A percentile compares a stretch with the other conserved stretches of the same genome.
phyloP scores from a whole-genome alignment of 2,113 vertebrate species.

The Xenus cinereus region DNA sequence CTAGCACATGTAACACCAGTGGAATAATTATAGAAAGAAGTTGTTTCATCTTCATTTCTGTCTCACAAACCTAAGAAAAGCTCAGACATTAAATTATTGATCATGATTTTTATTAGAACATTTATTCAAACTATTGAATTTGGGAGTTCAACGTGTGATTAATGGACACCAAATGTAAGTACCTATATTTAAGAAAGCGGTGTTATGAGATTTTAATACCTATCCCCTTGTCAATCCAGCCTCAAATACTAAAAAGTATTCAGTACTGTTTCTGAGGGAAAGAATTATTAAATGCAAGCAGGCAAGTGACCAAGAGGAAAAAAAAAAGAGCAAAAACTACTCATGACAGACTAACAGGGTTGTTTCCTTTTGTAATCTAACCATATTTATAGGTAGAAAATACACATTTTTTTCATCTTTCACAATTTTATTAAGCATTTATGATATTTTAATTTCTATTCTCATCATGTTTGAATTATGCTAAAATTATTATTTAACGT shows the following conservation, averaged over 20 bases:
- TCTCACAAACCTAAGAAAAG: background rate
- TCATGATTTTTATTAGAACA: background rate
- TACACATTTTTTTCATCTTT: background rate
- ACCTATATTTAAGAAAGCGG: background rate
- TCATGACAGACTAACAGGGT: background rate
- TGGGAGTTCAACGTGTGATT: background rate
- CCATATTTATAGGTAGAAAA: background rate
- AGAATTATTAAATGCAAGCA: background rate
- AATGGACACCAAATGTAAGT: background rate
- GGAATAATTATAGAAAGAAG: background rate
- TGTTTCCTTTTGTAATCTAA: background rate
- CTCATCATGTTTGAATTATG: background rate
- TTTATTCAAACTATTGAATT: background rate
- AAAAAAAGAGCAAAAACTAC: background rate
- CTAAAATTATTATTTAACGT: background rate
- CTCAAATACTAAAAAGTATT: background rate
- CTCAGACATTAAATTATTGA: background rate
- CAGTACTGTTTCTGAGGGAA: background rate
- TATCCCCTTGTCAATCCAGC: background rate
- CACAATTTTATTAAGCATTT: background rate
- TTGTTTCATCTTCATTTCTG: background rate
- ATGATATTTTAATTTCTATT: background rate
- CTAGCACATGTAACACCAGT: background rate
- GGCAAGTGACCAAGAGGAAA: background rate
- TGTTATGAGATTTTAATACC: background rate